Conservation (phyloP, 2,113 vertebrate species). For the Sinocyclocheilus grahami region DNA sequence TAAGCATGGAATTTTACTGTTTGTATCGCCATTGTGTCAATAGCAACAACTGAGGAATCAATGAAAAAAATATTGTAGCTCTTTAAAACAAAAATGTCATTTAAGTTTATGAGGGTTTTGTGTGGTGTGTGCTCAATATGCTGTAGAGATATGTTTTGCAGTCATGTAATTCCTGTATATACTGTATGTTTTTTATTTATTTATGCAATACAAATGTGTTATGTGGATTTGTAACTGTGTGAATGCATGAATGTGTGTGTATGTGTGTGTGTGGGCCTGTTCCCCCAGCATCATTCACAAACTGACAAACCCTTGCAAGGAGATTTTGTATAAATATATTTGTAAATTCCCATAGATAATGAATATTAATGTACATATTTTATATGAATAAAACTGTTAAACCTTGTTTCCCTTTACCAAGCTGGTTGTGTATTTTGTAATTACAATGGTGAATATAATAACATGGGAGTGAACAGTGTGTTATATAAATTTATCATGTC, state of each 20-base stretch:
- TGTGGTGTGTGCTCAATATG: conserved; percentile 47
- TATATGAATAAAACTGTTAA: conserved; percentile 79
- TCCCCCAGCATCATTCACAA: conserved; percentile 57
- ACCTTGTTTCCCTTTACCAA: conserved; percentile 39
- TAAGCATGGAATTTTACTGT: conserved; percentile 44
- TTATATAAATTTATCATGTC: neutral
- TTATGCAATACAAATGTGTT: conserved; percentile 55
- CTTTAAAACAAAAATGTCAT: conserved; percentile 12
- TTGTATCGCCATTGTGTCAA: conserved; percentile 14
- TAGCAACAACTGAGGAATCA: conserved; percentile 15
- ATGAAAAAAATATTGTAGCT: neutral
- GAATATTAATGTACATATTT: conserved; percentile 78
- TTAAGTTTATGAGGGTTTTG: conserved; percentile 27
- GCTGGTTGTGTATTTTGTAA: conserved; percentile 23
- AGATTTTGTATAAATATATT: conserved; percentile 79
- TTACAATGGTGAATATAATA: neutral
- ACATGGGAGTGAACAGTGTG: neutral
- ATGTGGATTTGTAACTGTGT: conserved; percentile 44
- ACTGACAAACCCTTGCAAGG: conserved; percentile 74
- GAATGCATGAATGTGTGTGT: neutral
- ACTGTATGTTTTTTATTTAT: conserved; percentile 66
- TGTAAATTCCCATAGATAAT: conserved; percentile 82
- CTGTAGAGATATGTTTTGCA: conserved; percentile 51
- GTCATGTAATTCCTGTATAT: conserved; percentile 71
- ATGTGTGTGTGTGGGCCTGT: neutral